Evolutionary conservation across 2,113 vertebrate species (phyloP).

Genomic region (Hiodon alosoides): DNA sequence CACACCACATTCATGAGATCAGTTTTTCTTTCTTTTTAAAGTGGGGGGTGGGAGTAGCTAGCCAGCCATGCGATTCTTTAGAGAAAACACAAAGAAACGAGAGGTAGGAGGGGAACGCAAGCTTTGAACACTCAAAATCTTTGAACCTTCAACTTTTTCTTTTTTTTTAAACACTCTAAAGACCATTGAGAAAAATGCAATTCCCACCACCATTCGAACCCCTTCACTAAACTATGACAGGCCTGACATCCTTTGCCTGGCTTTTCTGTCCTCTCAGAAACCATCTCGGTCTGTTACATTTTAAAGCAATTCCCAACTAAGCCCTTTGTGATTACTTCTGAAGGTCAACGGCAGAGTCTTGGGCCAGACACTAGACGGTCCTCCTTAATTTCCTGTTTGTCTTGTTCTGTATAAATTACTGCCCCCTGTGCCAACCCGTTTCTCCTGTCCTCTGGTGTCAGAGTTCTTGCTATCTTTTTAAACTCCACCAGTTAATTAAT

Average conservation of each 20-base stretch:
- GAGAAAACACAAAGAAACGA: conserved; percentile 5
- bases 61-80: neutral
- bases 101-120: neutral
- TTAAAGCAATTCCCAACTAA: conserved; percentile 6
- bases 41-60: neutral
- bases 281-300: conserved; percentile 10
- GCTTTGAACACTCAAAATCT: conserved; percentile 7
- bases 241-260: neutral
- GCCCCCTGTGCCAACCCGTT: neutral
- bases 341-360: conserved; percentile 5
- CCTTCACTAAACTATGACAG: neutral
- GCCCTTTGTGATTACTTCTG: conserved; percentile 18
- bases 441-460: neutral
- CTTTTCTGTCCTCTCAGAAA: neutral
- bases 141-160: conserved; percentile 6
- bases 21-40: neutral
- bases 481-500: neutral
- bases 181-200: neutral
- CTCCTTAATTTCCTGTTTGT: neutral
- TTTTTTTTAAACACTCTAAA: neutral
- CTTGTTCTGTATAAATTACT: neutral
- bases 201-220: conserved; percentile 5
- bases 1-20: neutral
- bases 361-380: neutral
- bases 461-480: neutral